Evolutionary conservation across 2,888 invertebrate genomes (phyloP), one percentile per base, ranked within the genome.

Genomic region (Coleophora flavipennella): DNA sequence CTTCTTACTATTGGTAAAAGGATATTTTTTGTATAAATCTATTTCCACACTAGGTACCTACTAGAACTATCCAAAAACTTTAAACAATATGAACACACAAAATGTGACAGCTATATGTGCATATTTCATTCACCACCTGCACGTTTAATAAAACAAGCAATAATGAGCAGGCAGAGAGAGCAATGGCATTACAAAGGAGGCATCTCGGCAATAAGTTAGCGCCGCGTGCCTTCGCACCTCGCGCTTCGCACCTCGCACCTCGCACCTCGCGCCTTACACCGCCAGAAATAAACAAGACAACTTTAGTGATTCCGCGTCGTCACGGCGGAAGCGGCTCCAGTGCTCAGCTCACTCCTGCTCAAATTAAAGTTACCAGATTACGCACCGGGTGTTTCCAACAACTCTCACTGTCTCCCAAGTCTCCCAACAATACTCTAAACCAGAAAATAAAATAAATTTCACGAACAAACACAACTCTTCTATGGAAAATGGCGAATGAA

Each of bases 201-300:
- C 20, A 20, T 20, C 20, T 20, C 53, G 44, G 62, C 59, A 57
- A 64, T 65, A 67, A 56, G 50, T 67, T 59, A 61, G 55, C 39
- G 46, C 62, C 62, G 66, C 65, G 64, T 65, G 59, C 63, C 55
- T 58, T 61, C 55, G 51, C 58, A 63, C 62, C 64, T 64, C 62
- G 57, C 59, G 64, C 68, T 64, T 67, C 20, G 20, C 20, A 20
- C 62, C 64, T 67, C 20, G 20, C 20, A 20, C 62, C 62, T 65
- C 65, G 64, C 65, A 59, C 63, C 55, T 58, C 60, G 20, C 55
- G 51, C 58, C 63, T 62, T 63, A 63, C 62, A 57, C 59, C 64
- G 68, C 64, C 67, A 65, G 64, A 60, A 64, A 75, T 70, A 75
- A 76, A 76, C 76, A 75, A 70, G 69, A 61, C 59, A 74, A 76